Evolutionary conservation across 2,888 invertebrate genomes (phyloP), one percentile per base, ranked within the genome.

Genomic region (Cheilosia soror): DNA sequence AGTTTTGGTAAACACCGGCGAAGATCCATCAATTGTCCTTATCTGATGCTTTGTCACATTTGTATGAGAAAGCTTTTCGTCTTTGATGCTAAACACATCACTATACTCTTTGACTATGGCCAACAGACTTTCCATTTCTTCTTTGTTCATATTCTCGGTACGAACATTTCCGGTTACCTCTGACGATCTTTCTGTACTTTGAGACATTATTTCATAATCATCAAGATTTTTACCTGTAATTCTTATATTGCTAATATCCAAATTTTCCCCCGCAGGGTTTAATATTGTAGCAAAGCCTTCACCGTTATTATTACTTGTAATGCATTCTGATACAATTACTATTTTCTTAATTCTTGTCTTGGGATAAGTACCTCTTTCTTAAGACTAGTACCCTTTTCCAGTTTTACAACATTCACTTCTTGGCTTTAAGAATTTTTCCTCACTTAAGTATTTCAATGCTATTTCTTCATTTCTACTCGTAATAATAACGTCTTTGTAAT

Each of bases 401-500:
- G 3, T 55, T 53, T 53, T n/a, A 68, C 25, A 53, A 68, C 31
- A 7, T 31, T 69, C 31, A 31, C 2, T n/a, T 25, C 58, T 69
- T 0, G n/a, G 1, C 31, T 63, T 53, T 5, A 63, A 6, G 4
- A 62, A 27, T 15, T 72, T 62, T 49, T 72, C 47, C n/a, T 55
- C 53, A n/a, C 55, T 68, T 29, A 68, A 55, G 27, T 68, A 68
- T 42, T 55, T 69, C 11, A 57, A 27, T 31, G n/a, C 29, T 42
- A 63, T 55, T 31, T 73, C 63, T 44, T 73, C 72, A 25, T 33
- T n/a, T 33, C 47, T 71, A 15, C 29, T 37, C 58, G 25, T 58
- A 9, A 58, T 27, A 15, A 72, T 51, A n/a, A 40, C 60, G 37
- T 72, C 72, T 15, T 60, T 72, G 51, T 60, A 62, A 53, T 62